phyloP scores from a whole-genome alignment of 2,888 invertebrate genomes.

The Drosophila imparisetae region DNA sequence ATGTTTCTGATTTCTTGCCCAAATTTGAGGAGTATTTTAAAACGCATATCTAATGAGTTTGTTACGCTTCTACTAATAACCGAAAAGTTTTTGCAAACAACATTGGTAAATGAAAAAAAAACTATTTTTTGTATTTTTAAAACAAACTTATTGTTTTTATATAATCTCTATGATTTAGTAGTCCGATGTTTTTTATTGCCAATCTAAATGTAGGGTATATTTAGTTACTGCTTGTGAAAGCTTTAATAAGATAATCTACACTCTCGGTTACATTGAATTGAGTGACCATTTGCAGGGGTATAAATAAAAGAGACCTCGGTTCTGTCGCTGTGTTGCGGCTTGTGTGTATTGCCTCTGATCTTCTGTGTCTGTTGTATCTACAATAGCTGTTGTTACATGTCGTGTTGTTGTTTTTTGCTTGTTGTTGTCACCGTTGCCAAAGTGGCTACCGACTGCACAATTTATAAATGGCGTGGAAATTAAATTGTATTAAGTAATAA shows the following conservation, averaged over 20 bases:
- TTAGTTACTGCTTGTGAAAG: background rate
- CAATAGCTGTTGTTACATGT: slow-evolving; percentile 7
- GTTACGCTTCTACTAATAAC: no score
- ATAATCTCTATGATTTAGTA: background rate
- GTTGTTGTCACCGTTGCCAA: slow-evolving; percentile 47
- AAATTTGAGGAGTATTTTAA: no score
- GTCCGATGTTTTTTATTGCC: background rate
- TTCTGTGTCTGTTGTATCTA: slow-evolving; percentile 24
- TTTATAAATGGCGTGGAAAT: slow-evolving; percentile 66
- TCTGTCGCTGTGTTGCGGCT: slow-evolving; percentile 39
- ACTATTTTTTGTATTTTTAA: no score
- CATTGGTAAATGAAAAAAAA: no score
- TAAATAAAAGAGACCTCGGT: slow-evolving; percentile 7
- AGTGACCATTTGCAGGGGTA: slow-evolving; percentile 2
- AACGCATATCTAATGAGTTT: no score
- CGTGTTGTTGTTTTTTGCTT: slow-evolving; percentile 14
- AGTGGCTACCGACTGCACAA: slow-evolving; percentile 50
- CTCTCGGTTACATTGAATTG: background rate
- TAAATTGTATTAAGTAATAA: slow-evolving; percentile 69
- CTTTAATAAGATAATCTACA: background rate
- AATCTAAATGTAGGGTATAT: background rate
- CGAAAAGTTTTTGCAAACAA: no score
- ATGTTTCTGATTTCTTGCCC: no score
- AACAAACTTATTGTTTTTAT: background rate
- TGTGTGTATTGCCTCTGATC: slow-evolving; percentile 34